Conservation (phyloP, 2,113 vertebrate species). For the Mesocricetus auratus region DNA sequence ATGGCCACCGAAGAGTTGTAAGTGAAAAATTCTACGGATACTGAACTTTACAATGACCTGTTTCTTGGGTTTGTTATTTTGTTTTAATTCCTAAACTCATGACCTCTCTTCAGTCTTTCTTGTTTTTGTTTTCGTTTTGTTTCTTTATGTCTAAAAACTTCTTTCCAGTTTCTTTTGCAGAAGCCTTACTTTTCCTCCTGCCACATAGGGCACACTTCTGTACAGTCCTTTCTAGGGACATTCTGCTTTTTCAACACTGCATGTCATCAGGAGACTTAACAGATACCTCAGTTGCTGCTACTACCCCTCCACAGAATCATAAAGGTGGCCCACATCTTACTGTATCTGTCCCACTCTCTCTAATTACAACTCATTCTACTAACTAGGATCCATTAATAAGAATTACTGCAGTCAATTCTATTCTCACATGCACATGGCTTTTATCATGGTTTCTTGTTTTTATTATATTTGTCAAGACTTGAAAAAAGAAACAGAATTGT, state of each 20-base stretch:
- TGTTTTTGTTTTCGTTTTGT: neutral
- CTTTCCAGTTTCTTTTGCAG: neutral
- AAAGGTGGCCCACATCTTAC: neutral
- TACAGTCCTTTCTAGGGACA: neutral
- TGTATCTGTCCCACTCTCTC: neutral
- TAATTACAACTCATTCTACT: neutral
- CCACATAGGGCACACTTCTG: neutral
- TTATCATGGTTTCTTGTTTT: conserved; percentile 26
- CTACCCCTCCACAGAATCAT: neutral
- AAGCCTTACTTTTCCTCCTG: neutral
- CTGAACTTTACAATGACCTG: neutral
- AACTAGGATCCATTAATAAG: neutral
- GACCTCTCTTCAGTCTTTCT: neutral
- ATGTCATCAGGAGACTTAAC: neutral
- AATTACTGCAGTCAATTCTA: neutral
- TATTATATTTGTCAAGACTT: neutral
- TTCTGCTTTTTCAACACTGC: neutral
- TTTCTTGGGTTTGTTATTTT: neutral
- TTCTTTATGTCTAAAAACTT: neutral
- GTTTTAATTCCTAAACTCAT: neutral
- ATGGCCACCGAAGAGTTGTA: neutral
- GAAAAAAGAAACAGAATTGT: neutral
- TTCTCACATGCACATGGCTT: conserved; percentile 26
- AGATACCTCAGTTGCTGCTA: neutral
- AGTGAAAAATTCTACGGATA: neutral